Evolutionary conservation across 64 coral and sea anemone species (phyloP).

Genomic region (Acropora tenuis): DNA sequence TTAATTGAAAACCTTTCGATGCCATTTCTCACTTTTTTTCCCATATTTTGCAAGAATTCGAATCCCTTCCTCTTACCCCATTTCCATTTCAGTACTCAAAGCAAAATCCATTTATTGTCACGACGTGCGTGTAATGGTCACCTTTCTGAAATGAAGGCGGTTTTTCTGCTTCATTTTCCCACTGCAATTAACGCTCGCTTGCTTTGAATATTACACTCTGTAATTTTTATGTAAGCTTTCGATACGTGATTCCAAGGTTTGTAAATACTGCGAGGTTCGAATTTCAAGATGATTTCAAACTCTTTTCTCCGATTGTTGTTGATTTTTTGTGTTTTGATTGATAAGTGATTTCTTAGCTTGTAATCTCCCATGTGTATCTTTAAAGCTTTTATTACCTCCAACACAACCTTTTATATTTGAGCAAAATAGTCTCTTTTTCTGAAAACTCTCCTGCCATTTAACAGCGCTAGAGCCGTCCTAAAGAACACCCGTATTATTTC

Average conservation of each 20-base stretch:
- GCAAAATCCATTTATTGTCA: background rate
- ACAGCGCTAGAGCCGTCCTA: background rate
- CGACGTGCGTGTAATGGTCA: background rate
- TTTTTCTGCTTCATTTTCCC: background rate
- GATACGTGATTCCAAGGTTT: background rate
- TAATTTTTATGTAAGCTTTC: conserved; percentile 16
- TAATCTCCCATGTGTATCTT: conserved; percentile 42
- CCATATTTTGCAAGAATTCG: background rate
- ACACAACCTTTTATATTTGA: background rate
- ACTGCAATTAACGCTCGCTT: background rate
- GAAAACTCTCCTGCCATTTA: background rate
- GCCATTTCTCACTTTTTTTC: background rate
- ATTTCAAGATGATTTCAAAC: conserved; percentile 49
- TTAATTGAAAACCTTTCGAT: conserved; percentile 9
- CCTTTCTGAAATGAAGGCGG: background rate
- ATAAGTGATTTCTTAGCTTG: conserved; percentile 39
- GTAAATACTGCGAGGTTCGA: conserved; percentile 28
- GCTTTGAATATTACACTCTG: background rate
- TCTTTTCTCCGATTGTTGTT: conserved; percentile 19
- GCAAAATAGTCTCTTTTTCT: background rate
- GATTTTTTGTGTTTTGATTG: conserved; percentile 44
- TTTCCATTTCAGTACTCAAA: background rate
- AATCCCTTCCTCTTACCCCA: background rate
- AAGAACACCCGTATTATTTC: conserved; percentile 2
- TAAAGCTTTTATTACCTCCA: background rate